phyloP scores from a whole-genome alignment of 2,113 vertebrate genomes.

The Castor canadensis region DNA sequence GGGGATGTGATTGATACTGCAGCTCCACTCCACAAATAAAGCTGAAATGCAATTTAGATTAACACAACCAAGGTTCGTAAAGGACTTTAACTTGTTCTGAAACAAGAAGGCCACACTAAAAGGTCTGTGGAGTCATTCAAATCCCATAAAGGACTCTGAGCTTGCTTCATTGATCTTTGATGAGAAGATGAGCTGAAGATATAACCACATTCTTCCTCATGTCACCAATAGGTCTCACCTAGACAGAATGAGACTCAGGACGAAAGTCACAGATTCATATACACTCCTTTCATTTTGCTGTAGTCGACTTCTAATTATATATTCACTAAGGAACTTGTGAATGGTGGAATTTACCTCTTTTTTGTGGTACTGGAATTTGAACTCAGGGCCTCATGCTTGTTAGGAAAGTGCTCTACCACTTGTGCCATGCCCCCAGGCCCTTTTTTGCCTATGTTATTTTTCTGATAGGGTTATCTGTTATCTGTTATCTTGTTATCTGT shows the following conservation, averaged over 20 bases:
- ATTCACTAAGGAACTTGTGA: neutral
- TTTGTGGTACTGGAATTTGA: too few species aligned
- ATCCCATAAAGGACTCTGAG: neutral
- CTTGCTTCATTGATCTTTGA: neutral
- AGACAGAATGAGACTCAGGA: neutral
- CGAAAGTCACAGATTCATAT: neutral
- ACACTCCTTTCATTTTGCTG: neutral
- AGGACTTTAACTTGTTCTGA: neutral
- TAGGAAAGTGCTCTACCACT: too few species aligned
- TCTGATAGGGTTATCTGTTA: too few species aligned
- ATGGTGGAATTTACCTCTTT: too few species aligned
- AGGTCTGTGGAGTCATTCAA: neutral
- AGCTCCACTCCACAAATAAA: neutral
- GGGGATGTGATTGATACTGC: neutral
- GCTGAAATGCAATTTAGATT: neutral
- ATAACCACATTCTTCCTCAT: neutral
- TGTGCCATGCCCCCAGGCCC: too few species aligned
- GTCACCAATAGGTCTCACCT: neutral
- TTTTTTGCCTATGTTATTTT: too few species aligned
- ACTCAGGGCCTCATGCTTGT: too few species aligned
- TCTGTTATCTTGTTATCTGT: too few species aligned
- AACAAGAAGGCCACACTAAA: neutral
- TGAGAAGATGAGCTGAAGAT: neutral
- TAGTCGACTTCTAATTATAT: neutral
- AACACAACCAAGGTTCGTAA: neutral